Base-by-base conservation (phyloP, 1,140 invertebrate genomes). In the Solenopsis fugax region DNA sequence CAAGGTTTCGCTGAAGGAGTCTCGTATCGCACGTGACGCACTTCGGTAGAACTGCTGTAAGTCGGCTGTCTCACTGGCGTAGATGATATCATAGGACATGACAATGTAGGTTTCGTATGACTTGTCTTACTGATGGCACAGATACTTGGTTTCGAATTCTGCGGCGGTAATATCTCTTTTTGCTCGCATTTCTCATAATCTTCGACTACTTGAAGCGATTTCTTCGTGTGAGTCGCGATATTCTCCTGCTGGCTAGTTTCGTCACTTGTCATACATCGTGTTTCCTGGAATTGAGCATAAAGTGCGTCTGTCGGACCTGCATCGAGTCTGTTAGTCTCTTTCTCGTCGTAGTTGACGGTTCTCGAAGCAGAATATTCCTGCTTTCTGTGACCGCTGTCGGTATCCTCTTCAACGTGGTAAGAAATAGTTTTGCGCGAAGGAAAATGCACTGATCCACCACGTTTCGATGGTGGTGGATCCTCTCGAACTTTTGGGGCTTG, bases 331-430 rank as follows among this genome's bases (percentile, higher is more conserved):
- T 92, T 92, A 12, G 92, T 93, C 4, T 93, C 89, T 10, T 81
- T 88, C 9, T 92, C 92, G 18, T 93, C 91, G 45, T 90, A 78
- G 29, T 88, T 67, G 1, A 89, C 60, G 0, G 87, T 87, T 0
- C 88, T 91, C 2, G 73, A 84, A 5, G 87, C 85, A 0, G 87
- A 85, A 29, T 92, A 91, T 37, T 92, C 89, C 2, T 84, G 71
- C 2, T 80, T 92, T 21, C 89, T 93, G 29, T 94, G 93, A 0
- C 90, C 87, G 7, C 91, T 85, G 10, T 94, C 93, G 0, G 93
- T 94, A 71, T 95, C 93, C 54, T 95, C 93, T 65, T 95, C 94
- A 4, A 91, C 65, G 6, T 92, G 86, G 18, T 93, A 93, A 13
- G 92, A 90, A 2, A 93, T 82, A n/a, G 69, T 87, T 37, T 89